These are phyloP conservation scores for Plebejus anna DNA, from an alignment of 2,888 invertebrate species.

Conservation along the genomic window DNA sequence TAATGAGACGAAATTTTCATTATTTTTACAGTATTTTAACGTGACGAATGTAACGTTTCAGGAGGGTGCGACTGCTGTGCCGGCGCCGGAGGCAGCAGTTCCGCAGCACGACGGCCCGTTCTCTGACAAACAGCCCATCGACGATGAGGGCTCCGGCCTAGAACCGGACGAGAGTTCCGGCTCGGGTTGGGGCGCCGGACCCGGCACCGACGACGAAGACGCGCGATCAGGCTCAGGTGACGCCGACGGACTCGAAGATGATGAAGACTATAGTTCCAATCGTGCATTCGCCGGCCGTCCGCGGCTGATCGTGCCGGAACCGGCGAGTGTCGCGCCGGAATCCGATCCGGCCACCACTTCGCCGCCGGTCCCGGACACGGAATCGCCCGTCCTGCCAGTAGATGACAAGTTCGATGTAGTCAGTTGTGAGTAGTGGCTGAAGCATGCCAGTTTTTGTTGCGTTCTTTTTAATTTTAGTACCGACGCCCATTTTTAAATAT, in stretches of 20 bases:
- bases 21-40: neutral
- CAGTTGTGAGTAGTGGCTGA: slow-evolving; percentile 77
- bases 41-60: slow-evolving; percentile 51
- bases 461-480: slow-evolving; percentile 34
- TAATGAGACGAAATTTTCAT: too few species aligned
- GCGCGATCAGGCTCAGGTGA: slow-evolving; percentile 68
- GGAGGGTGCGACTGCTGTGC: slow-evolving; percentile 58
- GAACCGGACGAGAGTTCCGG: slow-evolving; percentile 91
- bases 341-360: slow-evolving; percentile 37
- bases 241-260: slow-evolving; percentile 60
- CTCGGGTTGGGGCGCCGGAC: slow-evolving; percentile 86
- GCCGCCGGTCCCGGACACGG: slow-evolving; percentile 40
- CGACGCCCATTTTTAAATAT: neutral
- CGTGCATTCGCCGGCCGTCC: neutral
- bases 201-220: slow-evolving; percentile 89
- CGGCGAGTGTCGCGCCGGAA: slow-evolving; percentile 14
- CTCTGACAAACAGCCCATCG: slow-evolving; percentile 85
- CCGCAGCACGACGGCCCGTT: slow-evolving; percentile 69
- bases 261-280: slow-evolving; percentile 62
- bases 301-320: slow-evolving; percentile 35
- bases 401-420: slow-evolving; percentile 59
- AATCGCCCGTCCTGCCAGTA: slow-evolving; percentile 51
- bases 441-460: slow-evolving; percentile 74
- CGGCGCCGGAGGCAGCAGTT: slow-evolving; percentile 55
- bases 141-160: slow-evolving; percentile 88